Evolutionary conservation across 2,113 vertebrate species (phyloP).

Genomic region (Nannospalax galili): DNA sequence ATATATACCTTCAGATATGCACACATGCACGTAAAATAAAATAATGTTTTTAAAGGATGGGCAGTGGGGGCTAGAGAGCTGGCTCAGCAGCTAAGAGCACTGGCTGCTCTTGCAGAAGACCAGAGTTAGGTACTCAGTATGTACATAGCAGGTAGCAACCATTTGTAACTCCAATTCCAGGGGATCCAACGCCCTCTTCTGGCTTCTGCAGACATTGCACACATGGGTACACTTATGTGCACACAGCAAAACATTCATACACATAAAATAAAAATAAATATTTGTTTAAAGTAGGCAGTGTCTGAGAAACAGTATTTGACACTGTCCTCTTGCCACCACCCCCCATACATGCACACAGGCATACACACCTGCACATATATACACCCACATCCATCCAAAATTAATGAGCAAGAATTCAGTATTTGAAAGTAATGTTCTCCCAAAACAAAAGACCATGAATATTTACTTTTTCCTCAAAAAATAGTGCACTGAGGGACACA

Average conservation of each 20-base stretch:
- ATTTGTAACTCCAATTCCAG: background rate
- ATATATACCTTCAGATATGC: too few relatives aligned
- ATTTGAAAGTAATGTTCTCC: background rate
- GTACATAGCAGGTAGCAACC: background rate
- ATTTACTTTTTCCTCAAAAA: background rate
- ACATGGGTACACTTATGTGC: background rate
- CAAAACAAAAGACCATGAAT: background rate
- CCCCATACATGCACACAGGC: background rate
- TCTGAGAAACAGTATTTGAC: background rate
- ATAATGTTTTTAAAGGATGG: too few relatives aligned
- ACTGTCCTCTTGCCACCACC: background rate
- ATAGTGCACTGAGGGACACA: background rate
- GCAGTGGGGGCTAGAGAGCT: too few relatives aligned
- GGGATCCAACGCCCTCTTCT: too few relatives aligned
- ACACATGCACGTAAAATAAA: too few relatives aligned
- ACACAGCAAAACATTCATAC: background rate
- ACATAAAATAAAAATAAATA: background rate
- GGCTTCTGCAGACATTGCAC: too few relatives aligned
- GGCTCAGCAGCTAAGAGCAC: background rate
- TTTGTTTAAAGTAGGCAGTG: background rate
- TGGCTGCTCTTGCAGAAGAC: background rate
- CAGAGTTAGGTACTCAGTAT: background rate
- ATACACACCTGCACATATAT: background rate
- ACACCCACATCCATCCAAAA: background rate
- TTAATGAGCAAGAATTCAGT: background rate